Evolutionary conservation across 1,140 invertebrate species (phyloP).

Genomic region (Zaprionus africanus): DNA sequence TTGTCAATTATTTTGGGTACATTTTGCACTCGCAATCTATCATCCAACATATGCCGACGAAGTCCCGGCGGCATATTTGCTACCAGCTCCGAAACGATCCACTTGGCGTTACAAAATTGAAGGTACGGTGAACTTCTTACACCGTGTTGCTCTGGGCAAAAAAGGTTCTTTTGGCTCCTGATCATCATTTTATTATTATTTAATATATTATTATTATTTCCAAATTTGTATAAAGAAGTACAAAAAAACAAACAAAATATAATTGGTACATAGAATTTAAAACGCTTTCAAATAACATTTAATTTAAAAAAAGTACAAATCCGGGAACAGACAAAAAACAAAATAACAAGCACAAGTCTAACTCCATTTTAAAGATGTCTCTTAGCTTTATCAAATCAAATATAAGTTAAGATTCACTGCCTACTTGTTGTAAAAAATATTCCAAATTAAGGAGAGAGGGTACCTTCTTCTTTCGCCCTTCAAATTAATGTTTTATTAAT

Average conservation of each 20-base stretch:
- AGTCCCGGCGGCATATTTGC: background rate
- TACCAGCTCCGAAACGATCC: background rate
- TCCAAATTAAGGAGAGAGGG: too few relatives aligned
- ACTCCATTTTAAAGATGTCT: background rate
- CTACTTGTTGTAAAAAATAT: background rate
- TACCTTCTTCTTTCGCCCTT: too few relatives aligned
- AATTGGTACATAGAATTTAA: constrained; percentile 18
- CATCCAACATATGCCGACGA: background rate
- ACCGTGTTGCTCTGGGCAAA: background rate
- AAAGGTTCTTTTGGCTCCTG: background rate
- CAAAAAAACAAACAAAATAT: background rate
- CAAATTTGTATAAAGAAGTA: background rate
- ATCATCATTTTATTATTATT: background rate
- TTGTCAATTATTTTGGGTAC: background rate
- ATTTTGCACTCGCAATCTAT: background rate
- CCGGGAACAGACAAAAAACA: background rate
- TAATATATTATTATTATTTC: too few relatives aligned
- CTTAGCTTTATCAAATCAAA: background rate
- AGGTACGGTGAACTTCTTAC: background rate
- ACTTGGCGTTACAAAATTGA: background rate
- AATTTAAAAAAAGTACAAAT: background rate
- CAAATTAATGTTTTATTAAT: too few relatives aligned
- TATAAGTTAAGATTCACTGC: background rate
- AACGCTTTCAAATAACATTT: background rate
- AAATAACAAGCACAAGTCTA: background rate